Conservation (phyloP, 2,797 vertebrate genomes). For the Rhinophrynus dorsalis region DNA sequence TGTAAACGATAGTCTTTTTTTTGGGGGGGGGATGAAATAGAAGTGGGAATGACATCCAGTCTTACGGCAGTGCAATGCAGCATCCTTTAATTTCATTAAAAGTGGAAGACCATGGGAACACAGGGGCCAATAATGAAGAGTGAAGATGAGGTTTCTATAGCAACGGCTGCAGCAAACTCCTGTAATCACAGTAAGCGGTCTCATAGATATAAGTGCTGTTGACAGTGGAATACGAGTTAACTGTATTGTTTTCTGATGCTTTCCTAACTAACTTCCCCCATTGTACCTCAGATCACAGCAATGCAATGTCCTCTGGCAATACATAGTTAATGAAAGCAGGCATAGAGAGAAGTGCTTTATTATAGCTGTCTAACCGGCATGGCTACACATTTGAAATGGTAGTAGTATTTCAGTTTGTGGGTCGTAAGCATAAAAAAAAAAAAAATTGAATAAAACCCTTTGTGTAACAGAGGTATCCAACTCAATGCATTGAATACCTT, state of each 20-base stretch:
- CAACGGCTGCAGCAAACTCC: slow-evolving; percentile 39
- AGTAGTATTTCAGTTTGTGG: too few relatives aligned
- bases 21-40: too few relatives aligned
- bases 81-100: slow-evolving; percentile 37
- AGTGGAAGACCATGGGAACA: slow-evolving; percentile 12
- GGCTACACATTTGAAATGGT: too few relatives aligned
- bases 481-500: too few relatives aligned
- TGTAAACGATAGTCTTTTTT: background rate
- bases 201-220: slow-evolving; percentile 29
- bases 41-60: too few relatives aligned
- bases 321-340: background rate
- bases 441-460: too few relatives aligned
- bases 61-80: too few relatives aligned
- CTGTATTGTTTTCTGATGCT: slow-evolving; percentile 18
- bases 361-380: too few relatives aligned
- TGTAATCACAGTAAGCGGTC: slow-evolving; percentile 27
- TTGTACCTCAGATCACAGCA: slow-evolving; percentile 2
- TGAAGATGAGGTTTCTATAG: slow-evolving; percentile 24
- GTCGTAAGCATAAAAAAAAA: too few relatives aligned
- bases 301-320: background rate
- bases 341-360: too few relatives aligned
- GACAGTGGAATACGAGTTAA: slow-evolving; percentile 9
- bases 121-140: slow-evolving; percentile 21
- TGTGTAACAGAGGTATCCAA: too few relatives aligned
- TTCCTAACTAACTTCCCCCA: background rate